Evolutionary conservation across 2,888 invertebrate genomes (phyloP).

Genomic region (Eupithecia centaureata): DNA sequence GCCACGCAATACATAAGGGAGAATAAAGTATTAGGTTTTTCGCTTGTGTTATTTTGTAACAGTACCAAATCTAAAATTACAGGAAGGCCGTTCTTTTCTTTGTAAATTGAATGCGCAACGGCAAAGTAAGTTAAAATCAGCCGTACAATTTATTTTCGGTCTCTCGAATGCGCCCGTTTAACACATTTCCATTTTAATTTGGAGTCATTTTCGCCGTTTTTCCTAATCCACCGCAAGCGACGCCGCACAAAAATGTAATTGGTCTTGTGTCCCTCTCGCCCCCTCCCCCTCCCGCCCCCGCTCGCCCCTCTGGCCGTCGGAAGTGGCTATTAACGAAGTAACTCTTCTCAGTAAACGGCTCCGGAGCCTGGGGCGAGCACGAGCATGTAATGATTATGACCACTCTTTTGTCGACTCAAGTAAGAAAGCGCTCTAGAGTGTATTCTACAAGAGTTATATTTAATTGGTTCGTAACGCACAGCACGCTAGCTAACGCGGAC

Average conservation of each 20-base stretch:
- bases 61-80: no score
- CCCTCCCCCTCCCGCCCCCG: neutral
- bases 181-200: constrained; percentile 61
- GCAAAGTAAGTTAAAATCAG: constrained; percentile 21
- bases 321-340: neutral
- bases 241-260: constrained; percentile 20
- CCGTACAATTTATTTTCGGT: constrained; percentile 43
- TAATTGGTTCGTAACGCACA: neutral
- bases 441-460: neutral
- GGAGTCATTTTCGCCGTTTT: constrained; percentile 44
- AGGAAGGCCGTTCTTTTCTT: neutral
- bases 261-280: neutral
- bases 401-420: neutral
- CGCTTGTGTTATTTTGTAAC: no score
- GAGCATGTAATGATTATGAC: neutral
- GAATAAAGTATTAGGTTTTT: neutral
- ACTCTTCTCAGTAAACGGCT: neutral
- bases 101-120: neutral
- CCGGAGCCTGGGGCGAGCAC: neutral
- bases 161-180: constrained; percentile 49
- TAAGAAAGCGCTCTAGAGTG: neutral
- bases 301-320: neutral
- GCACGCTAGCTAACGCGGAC: no score
- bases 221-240: constrained; percentile 39
- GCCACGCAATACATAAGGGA: neutral